These are phyloP conservation scores for Ceratothoa steindachneri DNA, from an alignment of 2,888 invertebrate species.

Conservation along the genomic window DNA sequence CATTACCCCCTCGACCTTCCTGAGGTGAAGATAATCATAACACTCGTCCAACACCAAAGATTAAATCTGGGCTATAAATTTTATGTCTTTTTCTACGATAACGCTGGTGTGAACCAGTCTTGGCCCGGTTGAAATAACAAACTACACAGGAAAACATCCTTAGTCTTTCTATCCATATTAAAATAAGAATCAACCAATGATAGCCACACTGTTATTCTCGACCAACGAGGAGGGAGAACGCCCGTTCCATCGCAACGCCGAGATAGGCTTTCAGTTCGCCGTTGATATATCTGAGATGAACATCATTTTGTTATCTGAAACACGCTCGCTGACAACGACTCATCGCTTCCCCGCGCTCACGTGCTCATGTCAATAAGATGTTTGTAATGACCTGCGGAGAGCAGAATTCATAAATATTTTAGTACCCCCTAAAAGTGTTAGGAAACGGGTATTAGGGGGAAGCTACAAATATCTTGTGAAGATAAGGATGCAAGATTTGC, in stretches of 20 bases:
- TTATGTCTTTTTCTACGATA: not conserved
- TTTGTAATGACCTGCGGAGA: not conserved
- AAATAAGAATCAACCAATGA: no score
- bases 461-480: no score
- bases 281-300: no score
- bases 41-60: not conserved
- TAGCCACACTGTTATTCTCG: no score
- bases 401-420: not conserved
- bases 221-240: not conserved
- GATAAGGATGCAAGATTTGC: no score
- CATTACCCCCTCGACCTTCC: not conserved
- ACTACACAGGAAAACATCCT: not conserved
- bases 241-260: not conserved
- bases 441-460: no score
- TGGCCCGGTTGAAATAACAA: not conserved
- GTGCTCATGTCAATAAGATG: no score
- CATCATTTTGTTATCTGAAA: not conserved
- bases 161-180: not conserved
- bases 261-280: no score
- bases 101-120: not conserved
- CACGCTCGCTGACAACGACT: not conserved
- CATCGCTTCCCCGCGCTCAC: no score
- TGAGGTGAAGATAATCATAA: not conserved
- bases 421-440: no score
- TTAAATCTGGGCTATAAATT: not conserved